phyloP scores from a whole-genome alignment of 2,797 vertebrate species.

The Amniataba percoides region DNA sequence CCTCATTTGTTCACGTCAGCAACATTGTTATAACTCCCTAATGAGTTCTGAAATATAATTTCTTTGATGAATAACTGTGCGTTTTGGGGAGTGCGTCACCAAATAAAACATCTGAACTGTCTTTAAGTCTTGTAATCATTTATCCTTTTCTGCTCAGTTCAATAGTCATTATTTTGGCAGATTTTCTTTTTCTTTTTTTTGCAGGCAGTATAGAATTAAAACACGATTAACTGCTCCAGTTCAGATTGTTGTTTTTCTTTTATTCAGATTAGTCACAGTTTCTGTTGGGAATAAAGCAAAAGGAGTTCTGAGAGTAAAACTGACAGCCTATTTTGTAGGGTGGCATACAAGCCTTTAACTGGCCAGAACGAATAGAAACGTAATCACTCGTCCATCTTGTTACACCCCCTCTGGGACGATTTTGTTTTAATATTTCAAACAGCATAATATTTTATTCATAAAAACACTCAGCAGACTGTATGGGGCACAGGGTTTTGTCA shows the following conservation, averaged over 20 bases:
- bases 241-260: constrained; percentile 9
- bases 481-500: constrained; percentile 11
- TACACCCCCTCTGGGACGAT: neutral
- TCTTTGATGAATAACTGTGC: constrained; percentile 30
- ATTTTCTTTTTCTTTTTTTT: neutral
- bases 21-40: constrained; percentile 12
- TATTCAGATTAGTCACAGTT: neutral
- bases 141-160: neutral
- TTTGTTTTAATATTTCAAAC: constrained; percentile 43
- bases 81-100: neutral
- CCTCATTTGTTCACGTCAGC: constrained; percentile 21
- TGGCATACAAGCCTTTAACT: neutral
- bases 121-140: neutral
- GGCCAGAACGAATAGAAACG: constrained; percentile 11
- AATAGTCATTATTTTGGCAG: neutral
- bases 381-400: neutral
- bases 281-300: neutral
- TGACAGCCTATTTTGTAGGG: neutral
- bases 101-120: constrained; percentile 9
- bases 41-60: constrained; percentile 28
- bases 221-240: constrained; percentile 1
- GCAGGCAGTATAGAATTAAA: neutral
- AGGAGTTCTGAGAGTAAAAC: neutral
- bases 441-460: constrained; percentile 44
- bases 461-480: constrained; percentile 22